Evolutionary conservation across 1,140 invertebrate genomes (phyloP).

Genomic region (Aporrectodea caliginosa): DNA sequence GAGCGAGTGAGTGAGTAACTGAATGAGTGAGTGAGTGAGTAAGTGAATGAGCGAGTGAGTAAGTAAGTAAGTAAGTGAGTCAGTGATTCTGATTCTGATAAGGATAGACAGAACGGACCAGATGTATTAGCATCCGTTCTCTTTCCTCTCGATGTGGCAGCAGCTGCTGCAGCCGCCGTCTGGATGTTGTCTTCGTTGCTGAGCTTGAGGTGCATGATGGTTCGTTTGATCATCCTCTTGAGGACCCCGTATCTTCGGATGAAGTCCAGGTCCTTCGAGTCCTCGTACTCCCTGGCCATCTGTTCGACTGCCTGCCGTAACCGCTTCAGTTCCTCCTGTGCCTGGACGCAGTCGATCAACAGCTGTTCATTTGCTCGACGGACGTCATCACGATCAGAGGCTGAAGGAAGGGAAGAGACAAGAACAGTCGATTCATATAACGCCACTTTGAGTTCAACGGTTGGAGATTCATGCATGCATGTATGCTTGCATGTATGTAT

Average conservation of each 20-base stretch:
- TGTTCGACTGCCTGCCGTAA: constrained; percentile 43
- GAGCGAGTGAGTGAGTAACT: too few relatives aligned
- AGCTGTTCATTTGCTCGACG: constrained; percentile 14
- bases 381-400: constrained; percentile 13
- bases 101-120: too few relatives aligned
- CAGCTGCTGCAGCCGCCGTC: background rate
- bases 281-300: constrained; percentile 45
- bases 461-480: too few relatives aligned
- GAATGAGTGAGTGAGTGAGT: too few relatives aligned
- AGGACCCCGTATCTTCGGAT: constrained; percentile 41
- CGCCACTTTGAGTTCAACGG: too few relatives aligned
- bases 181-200: constrained; percentile 31
- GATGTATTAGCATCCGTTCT: background rate
- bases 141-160: background rate
- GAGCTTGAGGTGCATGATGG: constrained; percentile 46
- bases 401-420: background rate
- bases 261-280: constrained; percentile 47
- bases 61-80: too few relatives aligned
- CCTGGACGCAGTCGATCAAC: constrained; percentile 15
- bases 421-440: too few relatives aligned
- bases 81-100: too few relatives aligned
- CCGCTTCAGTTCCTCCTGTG: constrained; percentile 12
- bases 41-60: too few relatives aligned
- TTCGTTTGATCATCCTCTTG: constrained; percentile 47
- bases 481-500: too few relatives aligned